Base-by-base conservation (phyloP, 2,113 vertebrate genomes). In the Empidonax traillii region DNA sequence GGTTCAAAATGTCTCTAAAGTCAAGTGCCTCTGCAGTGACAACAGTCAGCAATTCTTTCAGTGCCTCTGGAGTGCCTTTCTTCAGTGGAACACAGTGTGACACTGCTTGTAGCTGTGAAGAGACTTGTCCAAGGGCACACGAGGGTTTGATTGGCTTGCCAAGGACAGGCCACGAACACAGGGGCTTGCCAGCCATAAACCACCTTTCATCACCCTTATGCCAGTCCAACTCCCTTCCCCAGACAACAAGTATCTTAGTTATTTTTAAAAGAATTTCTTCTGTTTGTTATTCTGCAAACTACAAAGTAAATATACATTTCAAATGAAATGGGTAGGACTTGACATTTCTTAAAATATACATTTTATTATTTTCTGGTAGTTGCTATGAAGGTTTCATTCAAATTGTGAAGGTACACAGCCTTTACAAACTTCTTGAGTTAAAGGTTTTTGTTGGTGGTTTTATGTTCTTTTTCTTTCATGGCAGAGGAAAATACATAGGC, bases 401-500 rank as follows among this genome's bases (percentile, higher is more conserved):
- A 98, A 97, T 82, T 93, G 94, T 97, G 96, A 97, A 94, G 91
- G 93, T 96, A 97, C n/a, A 93, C 93, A 96, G 94, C 97, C 68
- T 97, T 98, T 98, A 98, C 97, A 99, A 98, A 98, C 97, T 97
- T 97, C 94, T 97, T 69, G 93, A 97, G 96, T 98, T 97, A 85
- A 97, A 96, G 76, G 88, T 94, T 83, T 93, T 69, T 90, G 63
- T 53, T 55, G 86, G 72, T 90, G 83, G 86, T 22, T 94, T 90
- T 63, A 43, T 39, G 55, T 85, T 88, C 82, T n/a, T 66, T 85
- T 87, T 71, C 62, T 98, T 96, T 98, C 95, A 95, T 47, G 94
- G 98, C 97, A 98, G 98, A 98, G 98, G 98, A 99, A 98, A 99
- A 98, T 97, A 98, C 95, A 98, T 92, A 97, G 95, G 98, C 98